These are phyloP conservation scores for Pitta sordida DNA, from an alignment of 2,113 vertebrate genomes.

Conservation along the genomic window DNA sequence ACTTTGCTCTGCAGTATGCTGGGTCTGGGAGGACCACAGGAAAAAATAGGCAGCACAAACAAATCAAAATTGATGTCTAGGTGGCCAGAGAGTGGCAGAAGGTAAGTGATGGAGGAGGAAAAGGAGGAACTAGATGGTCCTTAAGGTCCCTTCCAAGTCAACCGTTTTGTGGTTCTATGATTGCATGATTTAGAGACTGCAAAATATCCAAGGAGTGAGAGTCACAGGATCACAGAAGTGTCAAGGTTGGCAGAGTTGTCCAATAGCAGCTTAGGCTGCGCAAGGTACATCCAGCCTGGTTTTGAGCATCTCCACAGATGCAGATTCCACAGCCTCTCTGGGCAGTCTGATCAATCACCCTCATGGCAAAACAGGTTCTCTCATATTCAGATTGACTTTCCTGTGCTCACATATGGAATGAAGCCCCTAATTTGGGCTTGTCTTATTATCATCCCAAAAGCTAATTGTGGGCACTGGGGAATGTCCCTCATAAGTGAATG, in stretches of 20 bases:
- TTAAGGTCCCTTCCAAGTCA: not conserved
- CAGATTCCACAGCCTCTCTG: not conserved
- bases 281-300: not conserved
- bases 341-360: not conserved
- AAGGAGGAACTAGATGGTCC: fast-evolving
- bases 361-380: not conserved
- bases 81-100: not conserved
- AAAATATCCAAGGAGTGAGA: not conserved
- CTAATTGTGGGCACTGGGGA: not conserved
- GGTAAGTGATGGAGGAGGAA: not conserved
- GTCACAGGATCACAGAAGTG: not conserved
- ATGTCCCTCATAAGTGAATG: not conserved
- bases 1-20: not conserved
- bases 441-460: not conserved
- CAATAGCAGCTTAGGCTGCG: not conserved
- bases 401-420: not conserved
- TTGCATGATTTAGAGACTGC: not conserved
- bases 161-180: fast-evolving
- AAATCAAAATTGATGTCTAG: not conserved
- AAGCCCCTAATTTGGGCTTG: not conserved
- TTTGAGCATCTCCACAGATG: not conserved
- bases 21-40: not conserved
- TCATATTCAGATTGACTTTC: not conserved
- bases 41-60: not conserved
- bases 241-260: not conserved